A percentile compares a stretch with the other conserved stretches of the same genome.
Conservation (phyloP, 1,140 invertebrate species). For the Drosophila kohkoa region DNA sequence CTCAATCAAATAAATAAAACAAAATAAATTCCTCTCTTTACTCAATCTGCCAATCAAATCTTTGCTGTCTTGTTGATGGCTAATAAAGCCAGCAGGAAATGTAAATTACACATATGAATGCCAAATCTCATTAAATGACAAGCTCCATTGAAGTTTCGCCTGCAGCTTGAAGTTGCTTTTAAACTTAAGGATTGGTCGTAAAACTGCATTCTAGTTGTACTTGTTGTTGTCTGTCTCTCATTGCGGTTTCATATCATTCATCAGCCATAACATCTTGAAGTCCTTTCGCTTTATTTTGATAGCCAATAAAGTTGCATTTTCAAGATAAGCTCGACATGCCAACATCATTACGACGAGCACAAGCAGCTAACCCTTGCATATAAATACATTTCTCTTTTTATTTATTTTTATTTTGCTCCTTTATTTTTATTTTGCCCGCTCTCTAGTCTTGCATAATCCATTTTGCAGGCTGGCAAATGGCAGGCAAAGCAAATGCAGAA, state of each 20-base stretch:
- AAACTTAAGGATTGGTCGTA: background rate
- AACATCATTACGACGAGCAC: background rate
- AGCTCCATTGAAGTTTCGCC: too few relatives aligned
- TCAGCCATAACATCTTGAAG: constrained; percentile 3
- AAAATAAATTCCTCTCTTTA: too few relatives aligned
- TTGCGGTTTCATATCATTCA: background rate
- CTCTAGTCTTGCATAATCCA: constrained; percentile 8
- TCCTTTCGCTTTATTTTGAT: background rate
- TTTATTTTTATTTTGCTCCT: background rate
- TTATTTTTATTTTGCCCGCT: background rate
- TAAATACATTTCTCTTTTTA: constrained; percentile 9
- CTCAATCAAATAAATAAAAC: too few relatives aligned
- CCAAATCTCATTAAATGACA: too few relatives aligned
- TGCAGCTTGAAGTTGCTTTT: background rate
- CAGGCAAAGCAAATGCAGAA: background rate
- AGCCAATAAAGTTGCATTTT: constrained; percentile 2
- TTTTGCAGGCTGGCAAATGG: constrained; percentile 12
- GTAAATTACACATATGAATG: too few relatives aligned
- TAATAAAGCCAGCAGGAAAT: too few relatives aligned
- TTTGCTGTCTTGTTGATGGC: too few relatives aligned
- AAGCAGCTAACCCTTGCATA: background rate
- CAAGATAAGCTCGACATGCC: background rate
- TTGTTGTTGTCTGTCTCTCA: background rate
- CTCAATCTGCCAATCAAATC: too few relatives aligned
- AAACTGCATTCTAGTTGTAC: background rate